phyloP scores from a whole-genome alignment of 2,888 invertebrate species.

The Rapana venosa region DNA sequence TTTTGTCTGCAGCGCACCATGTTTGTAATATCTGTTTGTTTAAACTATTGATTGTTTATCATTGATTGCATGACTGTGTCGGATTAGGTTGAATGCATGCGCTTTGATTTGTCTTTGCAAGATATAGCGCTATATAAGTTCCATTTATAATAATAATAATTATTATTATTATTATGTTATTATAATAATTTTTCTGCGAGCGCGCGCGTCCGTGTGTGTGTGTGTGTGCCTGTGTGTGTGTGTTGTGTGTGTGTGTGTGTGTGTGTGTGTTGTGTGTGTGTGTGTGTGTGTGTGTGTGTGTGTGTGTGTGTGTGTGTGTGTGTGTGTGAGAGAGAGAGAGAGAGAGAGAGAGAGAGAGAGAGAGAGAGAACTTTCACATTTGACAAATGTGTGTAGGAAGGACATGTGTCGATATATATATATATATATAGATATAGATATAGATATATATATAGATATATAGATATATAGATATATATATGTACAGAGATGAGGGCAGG shows the following conservation, averaged over 20 bases:
- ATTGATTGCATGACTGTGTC: too few species aligned
- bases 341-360: neutral
- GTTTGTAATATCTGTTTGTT: too few species aligned
- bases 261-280: neutral
- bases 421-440: neutral
- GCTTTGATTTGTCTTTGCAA: too few species aligned
- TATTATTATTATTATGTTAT: too few species aligned
- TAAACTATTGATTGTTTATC: too few species aligned
- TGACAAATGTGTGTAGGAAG: neutral
- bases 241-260: slow-evolving; percentile 2
- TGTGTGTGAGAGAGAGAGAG: neutral
- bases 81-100: too few species aligned
- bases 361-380: neutral
- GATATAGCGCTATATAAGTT: too few species aligned
- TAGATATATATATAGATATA: neutral
- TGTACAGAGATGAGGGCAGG: neutral
- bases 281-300: neutral
- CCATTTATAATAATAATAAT: too few species aligned
- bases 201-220: neutral
- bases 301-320: neutral
- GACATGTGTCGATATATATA: neutral
- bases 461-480: neutral
- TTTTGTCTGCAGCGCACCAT: too few species aligned
- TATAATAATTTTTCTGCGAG: neutral
- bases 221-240: slow-evolving; percentile 14